A percentile compares a stretch with the other conserved stretches of the same genome.
phyloP scores from a whole-genome alignment of 2,888 invertebrate genomes.

The Andricus curvator region DNA sequence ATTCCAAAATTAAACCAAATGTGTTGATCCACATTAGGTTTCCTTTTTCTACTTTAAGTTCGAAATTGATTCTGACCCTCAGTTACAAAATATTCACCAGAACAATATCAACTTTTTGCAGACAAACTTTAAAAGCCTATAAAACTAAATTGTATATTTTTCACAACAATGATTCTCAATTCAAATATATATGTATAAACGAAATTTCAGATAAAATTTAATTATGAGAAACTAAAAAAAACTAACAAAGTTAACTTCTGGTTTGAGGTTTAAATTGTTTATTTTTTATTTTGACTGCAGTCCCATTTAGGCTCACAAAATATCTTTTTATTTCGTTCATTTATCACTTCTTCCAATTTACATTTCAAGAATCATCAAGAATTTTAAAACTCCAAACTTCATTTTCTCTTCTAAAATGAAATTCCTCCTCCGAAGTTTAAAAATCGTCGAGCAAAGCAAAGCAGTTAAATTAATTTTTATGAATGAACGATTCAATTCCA shows the following conservation, averaged over 20 bases:
- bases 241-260: not conserved
- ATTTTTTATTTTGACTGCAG: not conserved
- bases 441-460: not conserved
- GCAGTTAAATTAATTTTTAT: conserved; percentile 20
- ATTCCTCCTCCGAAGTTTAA: conserved; percentile 1
- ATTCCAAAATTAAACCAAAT: no score
- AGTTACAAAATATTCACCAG: no score
- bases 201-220: not conserved
- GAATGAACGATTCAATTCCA: conserved; percentile 3
- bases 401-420: not conserved
- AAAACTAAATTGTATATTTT: not conserved
- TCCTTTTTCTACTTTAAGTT: no score
- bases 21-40: no score
- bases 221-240: not conserved
- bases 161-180: not conserved
- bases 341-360: conserved; percentile 26
- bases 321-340: conserved; percentile 9
- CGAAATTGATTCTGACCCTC: no score
- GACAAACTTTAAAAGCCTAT: not conserved
- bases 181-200: not conserved
- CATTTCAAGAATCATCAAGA: conserved; percentile 19
- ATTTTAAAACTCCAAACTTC: not conserved
- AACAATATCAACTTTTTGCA: not conserved
- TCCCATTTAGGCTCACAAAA: not conserved
- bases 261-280: not conserved